A percentile compares a stretch with the other conserved stretches of the same genome.
phyloP scores from a whole-genome alignment of 2,797 vertebrate genomes.

The Trichosurus vulpecula region DNA sequence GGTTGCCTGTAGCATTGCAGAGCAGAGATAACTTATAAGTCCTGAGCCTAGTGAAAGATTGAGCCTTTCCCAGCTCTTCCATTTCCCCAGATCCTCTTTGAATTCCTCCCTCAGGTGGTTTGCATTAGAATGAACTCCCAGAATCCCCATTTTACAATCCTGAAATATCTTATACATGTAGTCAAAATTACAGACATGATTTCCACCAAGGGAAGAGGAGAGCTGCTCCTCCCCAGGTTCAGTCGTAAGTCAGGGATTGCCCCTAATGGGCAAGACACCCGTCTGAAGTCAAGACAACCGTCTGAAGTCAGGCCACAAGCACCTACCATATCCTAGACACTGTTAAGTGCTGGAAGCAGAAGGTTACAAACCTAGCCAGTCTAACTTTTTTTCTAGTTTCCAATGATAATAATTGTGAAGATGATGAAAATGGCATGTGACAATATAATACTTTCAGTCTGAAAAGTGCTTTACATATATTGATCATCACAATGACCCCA shows the following conservation, averaged over 20 bases:
- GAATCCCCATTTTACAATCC: not conserved
- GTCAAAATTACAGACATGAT: not conserved
- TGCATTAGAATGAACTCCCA: not conserved
- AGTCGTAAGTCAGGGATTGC: not conserved
- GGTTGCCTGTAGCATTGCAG: not conserved
- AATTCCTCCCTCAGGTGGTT: not conserved
- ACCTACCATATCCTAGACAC: not conserved
- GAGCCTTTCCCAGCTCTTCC: not conserved
- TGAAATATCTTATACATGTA: not conserved
- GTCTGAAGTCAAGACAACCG: not conserved
- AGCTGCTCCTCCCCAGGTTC: not conserved
- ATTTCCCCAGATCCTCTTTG: not conserved
- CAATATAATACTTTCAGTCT: not conserved
- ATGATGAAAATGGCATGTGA: not conserved
- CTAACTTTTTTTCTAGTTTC: conserved; percentile 48
- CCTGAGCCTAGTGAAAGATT: not conserved
- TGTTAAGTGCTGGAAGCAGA: not conserved
- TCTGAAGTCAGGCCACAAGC: conserved; percentile 12
- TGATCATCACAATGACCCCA: not conserved
- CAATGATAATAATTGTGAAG: conserved; percentile 6
- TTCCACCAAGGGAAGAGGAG: not conserved
- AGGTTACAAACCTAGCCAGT: conserved; percentile 34
- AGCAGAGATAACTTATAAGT: not conserved
- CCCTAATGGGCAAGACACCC: not conserved
- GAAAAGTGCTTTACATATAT: not conserved